These are phyloP conservation scores for Celastrina argiolus DNA, from an alignment of 2,888 invertebrate genomes.

Conservation along the genomic window DNA sequence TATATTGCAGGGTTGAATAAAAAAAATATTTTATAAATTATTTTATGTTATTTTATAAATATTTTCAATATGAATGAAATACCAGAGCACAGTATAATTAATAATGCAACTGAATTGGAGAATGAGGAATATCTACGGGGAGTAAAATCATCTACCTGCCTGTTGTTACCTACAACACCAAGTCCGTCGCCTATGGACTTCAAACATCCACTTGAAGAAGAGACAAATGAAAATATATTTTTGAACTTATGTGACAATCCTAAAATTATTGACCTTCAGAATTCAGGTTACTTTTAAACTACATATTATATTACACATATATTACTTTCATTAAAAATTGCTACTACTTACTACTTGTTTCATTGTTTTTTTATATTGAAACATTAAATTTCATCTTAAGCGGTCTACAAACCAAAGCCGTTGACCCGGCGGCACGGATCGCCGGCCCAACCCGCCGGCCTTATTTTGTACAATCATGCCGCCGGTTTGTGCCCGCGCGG, in stretches of 20 bases:
- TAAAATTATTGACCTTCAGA: conserved; percentile 52
- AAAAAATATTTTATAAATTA: no score
- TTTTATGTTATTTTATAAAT: neutral
- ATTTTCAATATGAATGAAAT: conserved; percentile 49
- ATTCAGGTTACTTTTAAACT: conserved; percentile 47
- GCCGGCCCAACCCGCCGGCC: no score
- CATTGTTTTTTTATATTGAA: no score
- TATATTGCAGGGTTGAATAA: no score
- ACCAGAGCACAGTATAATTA: conserved; percentile 48
- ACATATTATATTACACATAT: no score
- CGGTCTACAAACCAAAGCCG: no score
- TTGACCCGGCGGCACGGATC: no score
- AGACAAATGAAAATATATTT: conserved; percentile 68
- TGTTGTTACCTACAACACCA: conserved; percentile 78
- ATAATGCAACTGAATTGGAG: conserved; percentile 52
- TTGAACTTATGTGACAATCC: conserved; percentile 54
- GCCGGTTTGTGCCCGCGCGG: no score
- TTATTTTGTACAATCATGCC: no score
- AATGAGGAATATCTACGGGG: conserved; percentile 71
- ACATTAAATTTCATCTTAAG: no score
- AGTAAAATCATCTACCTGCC: conserved; percentile 82
- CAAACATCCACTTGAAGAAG: conserved; percentile 78
- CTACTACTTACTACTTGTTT: no score
- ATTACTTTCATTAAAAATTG: no score
- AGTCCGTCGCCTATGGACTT: conserved; percentile 79